These are phyloP conservation scores for Tetramorium alpestre DNA, from an alignment of 1,140 invertebrate genomes.

Conservation along the genomic window DNA sequence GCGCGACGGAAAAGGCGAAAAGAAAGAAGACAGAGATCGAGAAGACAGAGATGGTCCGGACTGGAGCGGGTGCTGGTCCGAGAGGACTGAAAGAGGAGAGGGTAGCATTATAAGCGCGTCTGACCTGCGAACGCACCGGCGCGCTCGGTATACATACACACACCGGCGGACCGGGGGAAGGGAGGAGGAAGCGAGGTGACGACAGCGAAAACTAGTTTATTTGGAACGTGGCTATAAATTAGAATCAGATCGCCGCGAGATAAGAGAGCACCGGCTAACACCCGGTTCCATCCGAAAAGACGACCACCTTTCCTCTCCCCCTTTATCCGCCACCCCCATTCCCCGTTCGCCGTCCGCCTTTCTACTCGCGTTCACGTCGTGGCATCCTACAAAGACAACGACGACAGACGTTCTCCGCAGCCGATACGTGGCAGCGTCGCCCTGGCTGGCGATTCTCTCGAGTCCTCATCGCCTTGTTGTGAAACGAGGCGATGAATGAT, in stretches of 20 bases:
- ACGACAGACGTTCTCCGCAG: slow-evolving; percentile 38
- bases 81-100: slow-evolving; percentile 63
- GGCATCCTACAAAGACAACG: slow-evolving; percentile 59
- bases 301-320: slow-evolving; percentile 62
- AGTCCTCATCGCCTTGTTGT: slow-evolving; percentile 29
- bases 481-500: slow-evolving; percentile 8
- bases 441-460: slow-evolving; percentile 19
- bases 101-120: slow-evolving; percentile 67
- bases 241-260: slow-evolving; percentile 86
- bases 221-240: slow-evolving; percentile 86
- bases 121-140: slow-evolving; percentile 56
- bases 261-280: slow-evolving; percentile 85
- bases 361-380: slow-evolving; percentile 55
- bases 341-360: slow-evolving; percentile 46
- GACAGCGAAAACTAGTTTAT: slow-evolving; percentile 87
- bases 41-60: slow-evolving; percentile 28
- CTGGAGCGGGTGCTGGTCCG: slow-evolving; percentile 56
- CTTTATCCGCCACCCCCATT: slow-evolving; percentile 34
- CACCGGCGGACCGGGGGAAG: slow-evolving; percentile 14
- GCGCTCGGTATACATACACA: slow-evolving; percentile 5
- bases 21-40: slow-evolving; percentile 5
- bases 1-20: slow-evolving; percentile 7
- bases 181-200: slow-evolving; percentile 78
- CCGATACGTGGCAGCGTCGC: slow-evolving; percentile 51
- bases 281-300: slow-evolving; percentile 83